A percentile compares a stretch with the other conserved stretches of the same genome.
phyloP scores from a whole-genome alignment of 2,888 invertebrate species.

The Smittia aterrima region DNA sequence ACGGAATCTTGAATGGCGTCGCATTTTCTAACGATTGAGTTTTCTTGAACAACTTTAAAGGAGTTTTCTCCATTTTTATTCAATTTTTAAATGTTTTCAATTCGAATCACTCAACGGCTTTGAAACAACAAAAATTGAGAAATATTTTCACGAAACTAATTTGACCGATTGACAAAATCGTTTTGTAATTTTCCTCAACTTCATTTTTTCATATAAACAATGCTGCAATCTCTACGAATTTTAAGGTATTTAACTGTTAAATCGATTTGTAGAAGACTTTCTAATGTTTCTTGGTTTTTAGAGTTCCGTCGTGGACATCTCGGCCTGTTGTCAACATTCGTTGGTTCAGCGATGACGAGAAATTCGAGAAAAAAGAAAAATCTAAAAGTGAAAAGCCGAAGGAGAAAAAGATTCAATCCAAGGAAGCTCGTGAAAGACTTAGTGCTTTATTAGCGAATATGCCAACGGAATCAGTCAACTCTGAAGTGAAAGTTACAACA shows the following conservation, averaged over 20 bases:
- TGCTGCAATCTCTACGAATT: slow-evolving; percentile 16
- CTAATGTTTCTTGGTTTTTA: background rate
- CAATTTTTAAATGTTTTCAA: background rate
- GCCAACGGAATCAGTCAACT: slow-evolving; percentile 47
- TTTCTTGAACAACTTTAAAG: slow-evolving; percentile 45
- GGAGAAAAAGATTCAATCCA: slow-evolving; percentile 24
- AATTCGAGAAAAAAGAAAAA: background rate
- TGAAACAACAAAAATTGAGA: background rate
- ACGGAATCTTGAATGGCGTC: slow-evolving; percentile 60
- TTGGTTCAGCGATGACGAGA: slow-evolving; percentile 29
- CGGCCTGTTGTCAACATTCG: slow-evolving; percentile 10
- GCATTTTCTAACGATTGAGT: slow-evolving; percentile 44
- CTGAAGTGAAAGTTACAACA: background rate
- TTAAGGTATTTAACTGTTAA: too few relatives aligned
- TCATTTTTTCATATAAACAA: slow-evolving; percentile 19
- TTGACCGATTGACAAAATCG: background rate
- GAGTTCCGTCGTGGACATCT: background rate
- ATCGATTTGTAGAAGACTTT: too few relatives aligned
- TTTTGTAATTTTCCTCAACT: too few relatives aligned
- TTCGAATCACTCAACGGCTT: slow-evolving; percentile 3
- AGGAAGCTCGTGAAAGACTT: slow-evolving; percentile 47
- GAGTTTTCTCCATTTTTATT: slow-evolving; percentile 34
- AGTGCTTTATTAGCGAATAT: slow-evolving; percentile 51
- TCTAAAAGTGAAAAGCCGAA: slow-evolving; percentile 23
- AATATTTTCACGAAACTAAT: background rate